phyloP scores from a whole-genome alignment of 2,797 vertebrate species.

The Gadopsis bispinosus region DNA sequence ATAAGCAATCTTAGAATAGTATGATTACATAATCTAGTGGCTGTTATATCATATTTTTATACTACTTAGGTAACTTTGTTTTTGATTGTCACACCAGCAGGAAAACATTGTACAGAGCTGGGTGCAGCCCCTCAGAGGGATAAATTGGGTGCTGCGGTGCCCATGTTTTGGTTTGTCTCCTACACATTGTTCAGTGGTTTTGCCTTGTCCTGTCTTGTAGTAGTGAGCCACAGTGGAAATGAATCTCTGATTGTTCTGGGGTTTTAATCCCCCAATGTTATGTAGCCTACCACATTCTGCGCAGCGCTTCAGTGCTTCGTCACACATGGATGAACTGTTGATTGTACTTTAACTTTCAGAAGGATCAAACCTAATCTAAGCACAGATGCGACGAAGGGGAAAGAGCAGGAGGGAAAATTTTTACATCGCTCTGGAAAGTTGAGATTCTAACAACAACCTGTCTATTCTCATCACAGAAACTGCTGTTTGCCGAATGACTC shows the following conservation, averaged over 20 bases:
- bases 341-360: conserved; percentile 55
- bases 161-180: conserved; percentile 35
- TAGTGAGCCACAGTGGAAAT: conserved; percentile 44
- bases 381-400: conserved; percentile 15
- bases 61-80: neutral
- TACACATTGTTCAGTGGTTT: conserved; percentile 42
- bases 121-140: conserved; percentile 23
- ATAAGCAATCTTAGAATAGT: conserved; percentile 6
- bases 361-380: conserved; percentile 46
- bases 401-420: conserved; percentile 22
- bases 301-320: conserved; percentile 23
- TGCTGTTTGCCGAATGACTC: conserved; percentile 1
- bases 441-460: neutral
- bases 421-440: neutral
- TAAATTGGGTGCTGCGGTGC: conserved; percentile 27
- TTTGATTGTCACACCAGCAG: neutral
- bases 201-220: conserved; percentile 40
- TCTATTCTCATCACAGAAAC: conserved; percentile 6
- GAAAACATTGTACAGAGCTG: conserved; percentile 1
- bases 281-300: conserved; percentile 40
- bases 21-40: neutral
- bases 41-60: neutral
- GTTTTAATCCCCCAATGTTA: conserved; percentile 62
- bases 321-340: conserved; percentile 49
- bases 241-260: conserved; percentile 57